Evolutionary conservation across 1,140 invertebrate genomes (phyloP), one percentile per base, ranked within the genome.

Genomic region (Antheraea mylitta): DNA sequence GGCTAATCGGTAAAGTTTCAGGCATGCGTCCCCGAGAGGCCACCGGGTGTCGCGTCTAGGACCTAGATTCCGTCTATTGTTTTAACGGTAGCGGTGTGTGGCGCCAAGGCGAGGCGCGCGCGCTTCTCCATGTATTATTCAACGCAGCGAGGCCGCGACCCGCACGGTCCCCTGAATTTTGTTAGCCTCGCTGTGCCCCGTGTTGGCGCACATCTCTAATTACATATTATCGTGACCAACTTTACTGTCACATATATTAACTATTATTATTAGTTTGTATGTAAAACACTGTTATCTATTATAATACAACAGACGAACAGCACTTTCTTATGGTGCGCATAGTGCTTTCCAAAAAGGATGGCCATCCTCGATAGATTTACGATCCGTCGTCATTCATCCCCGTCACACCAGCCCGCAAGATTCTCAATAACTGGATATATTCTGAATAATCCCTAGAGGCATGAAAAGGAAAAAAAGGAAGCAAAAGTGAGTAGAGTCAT

Each of bases 71-170:
- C 68, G 72, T 22, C 67, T 74, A 75, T 74, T 79, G 77, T 77
- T 74, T 45, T 64, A 45, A 71, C 62, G 64, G 63, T 61, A 53
- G 73, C 68, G 71, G 69, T 71, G 72, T 66, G 68, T 69, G 69
- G 63, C 69, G 70, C 16, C 19, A 59, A n/a, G 36, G 38, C 68
- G 72, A 72, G 83, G 77, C 83, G 83, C 72, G 75, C 77, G 76
- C 66, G 73, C 76, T 69, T 70, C 19, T 60, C 61, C 77, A 89
- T 90, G 85, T 88, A 82, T 88, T 87, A 90, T 90, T 85, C 86
- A 87, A 78, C 53, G 48, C 30, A 36, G 66, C 37, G 75, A 67
- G 80, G 74, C 79, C 83, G 75, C 84, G 81, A 85, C 85, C 85
- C 82, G 81, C 79, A 77, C 81, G 82, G 81, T 81, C 82, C 81